phyloP scores from a whole-genome alignment of 2,113 vertebrate species.

The Psophia crepitans region DNA sequence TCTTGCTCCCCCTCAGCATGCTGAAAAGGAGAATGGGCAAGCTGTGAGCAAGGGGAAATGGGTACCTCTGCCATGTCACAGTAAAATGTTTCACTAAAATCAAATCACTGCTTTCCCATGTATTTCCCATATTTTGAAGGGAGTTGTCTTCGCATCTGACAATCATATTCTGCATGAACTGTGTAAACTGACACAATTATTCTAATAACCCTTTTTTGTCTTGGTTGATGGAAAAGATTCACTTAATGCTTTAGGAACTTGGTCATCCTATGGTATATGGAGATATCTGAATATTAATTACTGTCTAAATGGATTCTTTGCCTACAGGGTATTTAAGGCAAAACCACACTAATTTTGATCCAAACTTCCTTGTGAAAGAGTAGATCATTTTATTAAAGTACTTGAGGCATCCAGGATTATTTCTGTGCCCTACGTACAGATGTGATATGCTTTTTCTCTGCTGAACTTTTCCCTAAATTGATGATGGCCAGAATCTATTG shows the following conservation, averaged over 20 bases:
- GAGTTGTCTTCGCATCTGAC: neutral
- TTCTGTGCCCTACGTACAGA: neutral
- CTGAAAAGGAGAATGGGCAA: neutral
- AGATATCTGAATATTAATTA: neutral
- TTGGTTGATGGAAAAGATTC: neutral
- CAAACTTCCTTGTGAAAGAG: neutral
- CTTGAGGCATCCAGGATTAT: neutral
- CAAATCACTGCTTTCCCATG: neutral
- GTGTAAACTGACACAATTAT: neutral
- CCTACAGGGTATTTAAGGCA: neutral
- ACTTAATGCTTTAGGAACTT: neutral
- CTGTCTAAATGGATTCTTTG: neutral
- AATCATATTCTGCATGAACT: neutral
- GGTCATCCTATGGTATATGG: neutral
- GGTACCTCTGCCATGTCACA: neutral
- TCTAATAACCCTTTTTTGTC: neutral
- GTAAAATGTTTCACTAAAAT: fast-evolving
- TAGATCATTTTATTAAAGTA: neutral
- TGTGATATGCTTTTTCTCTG: neutral
- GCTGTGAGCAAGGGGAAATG: neutral
- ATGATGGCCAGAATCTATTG: neutral
- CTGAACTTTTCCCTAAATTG: neutral
- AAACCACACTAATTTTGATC: neutral
- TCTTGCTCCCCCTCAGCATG: neutral
- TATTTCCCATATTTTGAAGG: neutral